These are phyloP conservation scores for Mimas tiliae DNA, from an alignment of 2,888 invertebrate genomes.

Conservation along the genomic window DNA sequence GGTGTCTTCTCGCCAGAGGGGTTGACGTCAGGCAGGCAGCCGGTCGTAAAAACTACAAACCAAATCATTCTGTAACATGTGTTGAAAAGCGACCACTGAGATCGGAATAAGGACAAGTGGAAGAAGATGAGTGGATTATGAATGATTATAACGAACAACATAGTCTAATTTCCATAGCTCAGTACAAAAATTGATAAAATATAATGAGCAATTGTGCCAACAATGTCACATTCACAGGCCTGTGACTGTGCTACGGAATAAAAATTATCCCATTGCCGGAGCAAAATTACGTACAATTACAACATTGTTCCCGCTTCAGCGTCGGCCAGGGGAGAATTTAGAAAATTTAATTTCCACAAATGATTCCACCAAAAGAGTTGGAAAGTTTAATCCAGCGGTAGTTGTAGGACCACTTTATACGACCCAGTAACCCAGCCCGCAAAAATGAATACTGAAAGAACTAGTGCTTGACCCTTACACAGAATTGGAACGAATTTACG, in stretches of 20 bases:
- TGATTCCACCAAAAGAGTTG: conserved; percentile 34
- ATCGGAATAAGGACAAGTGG: no score
- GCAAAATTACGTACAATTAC: conserved; percentile 1
- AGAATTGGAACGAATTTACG: conserved; percentile 19
- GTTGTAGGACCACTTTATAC: conserved; percentile 44
- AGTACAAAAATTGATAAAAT: not conserved
- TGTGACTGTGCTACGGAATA: not conserved
- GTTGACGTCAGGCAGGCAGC: no score
- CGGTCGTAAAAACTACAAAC: no score
- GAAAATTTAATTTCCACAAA: conserved; percentile 24
- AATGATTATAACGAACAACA: no score
- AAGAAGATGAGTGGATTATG: no score
- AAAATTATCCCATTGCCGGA: not conserved
- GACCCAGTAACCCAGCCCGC: conserved; percentile 49
- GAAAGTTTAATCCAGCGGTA: conserved; percentile 39
- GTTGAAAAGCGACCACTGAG: no score
- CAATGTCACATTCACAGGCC: not conserved
- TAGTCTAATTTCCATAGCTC: not conserved
- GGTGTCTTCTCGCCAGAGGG: no score
- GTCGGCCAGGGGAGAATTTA: not conserved
- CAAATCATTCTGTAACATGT: no score
- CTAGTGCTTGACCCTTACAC: conserved; percentile 23
- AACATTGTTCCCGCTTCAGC: not conserved
- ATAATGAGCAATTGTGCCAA: not conserved
- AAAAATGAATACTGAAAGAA: conserved; percentile 29